Evolutionary conservation across 2,113 vertebrate species (phyloP).

Genomic region (Lanius ludovicianus): DNA sequence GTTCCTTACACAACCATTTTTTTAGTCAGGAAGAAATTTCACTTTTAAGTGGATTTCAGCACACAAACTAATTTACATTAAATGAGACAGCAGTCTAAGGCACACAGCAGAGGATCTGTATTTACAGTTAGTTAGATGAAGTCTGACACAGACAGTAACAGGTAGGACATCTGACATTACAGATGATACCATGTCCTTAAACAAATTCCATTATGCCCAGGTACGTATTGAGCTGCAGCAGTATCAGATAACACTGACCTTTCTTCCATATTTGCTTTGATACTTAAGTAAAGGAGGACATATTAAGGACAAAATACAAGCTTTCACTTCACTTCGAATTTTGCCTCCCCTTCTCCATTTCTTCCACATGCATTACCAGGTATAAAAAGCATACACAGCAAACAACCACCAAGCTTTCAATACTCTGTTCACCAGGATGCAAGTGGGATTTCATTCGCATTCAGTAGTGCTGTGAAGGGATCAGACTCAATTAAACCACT

Average conservation of each 20-base stretch:
- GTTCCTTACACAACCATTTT: background rate
- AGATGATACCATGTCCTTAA: background rate
- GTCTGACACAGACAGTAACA: background rate
- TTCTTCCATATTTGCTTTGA: background rate
- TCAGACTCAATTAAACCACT: conserved; percentile 47
- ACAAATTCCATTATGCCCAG: conserved; percentile 7
- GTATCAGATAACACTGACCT: conserved; percentile 22
- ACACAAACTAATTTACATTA: background rate
- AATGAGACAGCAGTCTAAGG: background rate
- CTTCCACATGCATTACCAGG: background rate
- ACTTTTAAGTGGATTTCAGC: background rate
- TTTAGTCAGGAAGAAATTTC: background rate
- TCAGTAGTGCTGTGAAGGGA: background rate
- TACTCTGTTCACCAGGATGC: background rate
- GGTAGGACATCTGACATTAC: conserved; percentile 20
- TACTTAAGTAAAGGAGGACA: conserved; percentile 16
- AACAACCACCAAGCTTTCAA: background rate
- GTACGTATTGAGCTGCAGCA: background rate
- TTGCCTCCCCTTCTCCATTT: background rate
- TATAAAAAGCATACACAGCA: background rate
- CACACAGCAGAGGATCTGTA: background rate
- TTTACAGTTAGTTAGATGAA: background rate
- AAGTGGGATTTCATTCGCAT: background rate
- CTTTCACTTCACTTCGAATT: background rate
- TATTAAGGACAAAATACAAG: conserved; percentile 27